A percentile compares a stretch with the other conserved stretches of the same genome.
Conservation (phyloP, 2,797 vertebrate species). For the Centropyge bicolor region DNA sequence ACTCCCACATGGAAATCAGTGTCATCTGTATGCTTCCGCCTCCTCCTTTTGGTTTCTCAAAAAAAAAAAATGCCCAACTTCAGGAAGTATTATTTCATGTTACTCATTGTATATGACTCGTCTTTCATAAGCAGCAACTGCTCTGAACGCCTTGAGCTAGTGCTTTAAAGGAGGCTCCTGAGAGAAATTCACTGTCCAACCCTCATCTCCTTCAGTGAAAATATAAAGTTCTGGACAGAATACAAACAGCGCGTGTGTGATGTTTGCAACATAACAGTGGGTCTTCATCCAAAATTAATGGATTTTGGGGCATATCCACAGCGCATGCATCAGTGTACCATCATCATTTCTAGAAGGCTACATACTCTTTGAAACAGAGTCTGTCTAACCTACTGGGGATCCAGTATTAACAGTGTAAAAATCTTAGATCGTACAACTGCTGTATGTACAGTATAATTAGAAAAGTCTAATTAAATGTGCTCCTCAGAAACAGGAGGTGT, state of each 20-base stretch:
- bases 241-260: not conserved
- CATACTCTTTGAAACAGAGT: not conserved
- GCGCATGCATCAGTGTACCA: not conserved
- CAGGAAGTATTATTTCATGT: not conserved
- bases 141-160: not conserved
- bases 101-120: not conserved
- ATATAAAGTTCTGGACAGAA: not conserved
- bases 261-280: no score
- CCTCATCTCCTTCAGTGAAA: not conserved
- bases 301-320: not conserved
- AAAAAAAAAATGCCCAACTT: not conserved
- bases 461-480: not conserved
- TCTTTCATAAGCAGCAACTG: not conserved
- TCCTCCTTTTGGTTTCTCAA: not conserved
- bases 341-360: not conserved
- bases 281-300: not conserved
- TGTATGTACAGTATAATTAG: not conserved
- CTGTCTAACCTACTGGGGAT: not conserved
- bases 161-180: not conserved
- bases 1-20: not conserved
- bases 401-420: not conserved
- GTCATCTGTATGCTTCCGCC: not conserved
- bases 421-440: not conserved
- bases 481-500: not conserved
- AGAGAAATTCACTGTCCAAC: not conserved